Conservation (phyloP, 2,888 invertebrate genomes). For the Dascillus cervinus region DNA sequence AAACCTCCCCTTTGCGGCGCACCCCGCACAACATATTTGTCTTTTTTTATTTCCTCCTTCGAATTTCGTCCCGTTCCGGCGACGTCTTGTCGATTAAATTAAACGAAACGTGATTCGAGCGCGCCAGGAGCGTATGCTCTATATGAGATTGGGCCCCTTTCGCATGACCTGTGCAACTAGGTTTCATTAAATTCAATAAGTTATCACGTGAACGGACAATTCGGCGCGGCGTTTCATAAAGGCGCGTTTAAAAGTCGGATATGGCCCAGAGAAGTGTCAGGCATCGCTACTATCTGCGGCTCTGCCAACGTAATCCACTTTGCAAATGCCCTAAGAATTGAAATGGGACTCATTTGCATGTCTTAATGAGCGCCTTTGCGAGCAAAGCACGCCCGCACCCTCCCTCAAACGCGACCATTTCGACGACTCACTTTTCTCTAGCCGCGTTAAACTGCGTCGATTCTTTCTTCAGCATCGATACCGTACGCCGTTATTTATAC, state of each 20-base stretch:
- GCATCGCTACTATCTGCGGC: conserved; percentile 25
- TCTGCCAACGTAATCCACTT: conserved; percentile 33
- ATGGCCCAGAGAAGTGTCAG: conserved; percentile 1
- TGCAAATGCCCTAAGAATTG: conserved; percentile 40
- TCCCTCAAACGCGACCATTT: conserved; percentile 28
- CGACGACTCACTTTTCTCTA: conserved; percentile 35
- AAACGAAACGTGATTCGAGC: conserved; percentile 21
- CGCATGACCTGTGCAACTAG: no score
- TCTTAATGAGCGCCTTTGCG: conserved; percentile 42
- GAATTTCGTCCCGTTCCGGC: no score
- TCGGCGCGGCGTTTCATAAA: no score
- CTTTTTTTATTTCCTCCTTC: no score
- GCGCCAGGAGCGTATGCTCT: no score
- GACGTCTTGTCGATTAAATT: conserved; percentile 23
- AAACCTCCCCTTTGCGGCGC: conserved; percentile 11
- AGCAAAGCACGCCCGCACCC: conserved; percentile 33
- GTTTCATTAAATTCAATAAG: no score
- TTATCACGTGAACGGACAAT: no score
- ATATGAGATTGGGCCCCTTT: no score
- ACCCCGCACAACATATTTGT: conserved; percentile 19
- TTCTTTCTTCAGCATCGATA: conserved; percentile 16
- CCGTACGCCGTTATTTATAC: conserved; percentile 32
- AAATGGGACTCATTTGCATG: conserved; percentile 42
- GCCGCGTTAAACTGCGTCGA: conserved; percentile 28
- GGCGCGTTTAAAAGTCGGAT: conserved; percentile 3